These are phyloP conservation scores for Abrostola tripartita DNA, from an alignment of 2,888 invertebrate genomes.

Conservation along the genomic window DNA sequence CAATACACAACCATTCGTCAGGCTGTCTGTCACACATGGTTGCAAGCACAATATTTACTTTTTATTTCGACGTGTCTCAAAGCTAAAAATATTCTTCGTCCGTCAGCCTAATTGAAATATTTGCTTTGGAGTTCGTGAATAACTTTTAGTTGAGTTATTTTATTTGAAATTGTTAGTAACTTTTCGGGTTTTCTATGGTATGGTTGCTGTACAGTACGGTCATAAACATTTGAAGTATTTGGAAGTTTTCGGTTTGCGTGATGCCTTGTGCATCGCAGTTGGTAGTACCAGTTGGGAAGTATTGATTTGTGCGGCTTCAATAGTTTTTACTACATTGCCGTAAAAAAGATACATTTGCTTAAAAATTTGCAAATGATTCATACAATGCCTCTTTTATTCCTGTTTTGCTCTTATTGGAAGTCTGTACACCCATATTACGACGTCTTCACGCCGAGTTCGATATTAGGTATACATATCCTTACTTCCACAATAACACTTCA, in stretches of 20 bases:
- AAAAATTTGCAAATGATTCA: neutral
- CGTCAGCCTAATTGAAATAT: constrained; percentile 33
- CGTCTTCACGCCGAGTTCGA: too few relatives aligned
- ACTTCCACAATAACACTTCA: too few relatives aligned
- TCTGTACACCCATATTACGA: too few relatives aligned
- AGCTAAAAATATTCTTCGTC: constrained; percentile 30
- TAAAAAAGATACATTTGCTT: neutral
- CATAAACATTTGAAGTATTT: constrained; percentile 2
- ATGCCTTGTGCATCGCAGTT: neutral
- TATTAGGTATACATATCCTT: too few relatives aligned
- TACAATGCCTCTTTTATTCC: too few relatives aligned
- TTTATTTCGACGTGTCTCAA: constrained; percentile 16
- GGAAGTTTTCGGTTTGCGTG: constrained; percentile 5
- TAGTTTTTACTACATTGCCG: neutral
- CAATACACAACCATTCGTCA: constrained; percentile 56
- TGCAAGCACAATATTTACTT: constrained; percentile 34
- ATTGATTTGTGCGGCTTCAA: constrained; percentile 19
- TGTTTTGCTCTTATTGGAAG: too few relatives aligned
- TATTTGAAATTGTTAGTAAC: neutral
- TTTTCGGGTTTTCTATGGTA: too few relatives aligned
- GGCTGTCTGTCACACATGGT: constrained; percentile 57
- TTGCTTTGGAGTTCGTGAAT: constrained; percentile 19
- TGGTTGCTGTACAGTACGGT: neutral
- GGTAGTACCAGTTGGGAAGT: constrained; percentile 19
- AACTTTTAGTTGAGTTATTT: neutral